A percentile compares a stretch with the other conserved stretches of the same genome.
phyloP scores from a whole-genome alignment of 30 jellyfish, hydroid and myxozoan genomes.

The Turritopsis rubra region DNA sequence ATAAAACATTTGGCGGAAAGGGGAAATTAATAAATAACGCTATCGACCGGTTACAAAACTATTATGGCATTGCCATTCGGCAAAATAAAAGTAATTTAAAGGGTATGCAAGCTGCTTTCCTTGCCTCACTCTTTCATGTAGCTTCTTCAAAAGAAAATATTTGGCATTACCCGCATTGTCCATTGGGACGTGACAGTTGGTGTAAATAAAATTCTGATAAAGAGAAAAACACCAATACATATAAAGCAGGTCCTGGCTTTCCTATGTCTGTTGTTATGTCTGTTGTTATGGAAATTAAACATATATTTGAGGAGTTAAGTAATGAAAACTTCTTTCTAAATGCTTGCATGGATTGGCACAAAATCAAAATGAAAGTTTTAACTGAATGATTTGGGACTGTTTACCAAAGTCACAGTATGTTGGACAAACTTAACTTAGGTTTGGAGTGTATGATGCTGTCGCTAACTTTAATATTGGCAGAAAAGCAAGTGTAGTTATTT shows the following conservation, averaged over 20 bases:
- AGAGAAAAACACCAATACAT: slow-evolving; percentile 19
- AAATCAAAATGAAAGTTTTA: slow-evolving; percentile 33
- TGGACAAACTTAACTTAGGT: not conserved
- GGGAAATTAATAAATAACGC: slow-evolving; percentile 28
- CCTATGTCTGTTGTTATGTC: slow-evolving; percentile 24
- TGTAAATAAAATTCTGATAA: slow-evolving; percentile 14
- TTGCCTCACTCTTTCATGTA: slow-evolving; percentile 36
- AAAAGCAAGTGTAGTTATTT: slow-evolving; percentile 24
- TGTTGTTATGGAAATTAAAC: slow-evolving; percentile 8
- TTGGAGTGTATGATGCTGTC: slow-evolving; percentile 42
- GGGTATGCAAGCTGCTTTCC: slow-evolving; percentile 13
- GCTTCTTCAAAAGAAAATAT: slow-evolving; percentile 30
- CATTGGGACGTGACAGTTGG: slow-evolving; percentile 26
- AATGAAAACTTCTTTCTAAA: slow-evolving; percentile 14
- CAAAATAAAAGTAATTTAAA: slow-evolving; percentile 19
- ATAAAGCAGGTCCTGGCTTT: not conserved
- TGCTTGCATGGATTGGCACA: slow-evolving; percentile 38
- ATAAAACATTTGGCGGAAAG: slow-evolving; percentile 38
- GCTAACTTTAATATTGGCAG: slow-evolving; percentile 35
- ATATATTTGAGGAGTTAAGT: slow-evolving; percentile 25
- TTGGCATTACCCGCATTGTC: slow-evolving; percentile 22
- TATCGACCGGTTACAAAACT: slow-evolving; percentile 36
- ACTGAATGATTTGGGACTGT: slow-evolving; percentile 22
- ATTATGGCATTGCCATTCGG: slow-evolving; percentile 44
- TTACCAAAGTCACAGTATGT: slow-evolving; percentile 18